Evolutionary conservation across 37 sponge, comb jelly and placozoan species (phyloP).

Genomic region (Cladorhizidae sp.): DNA sequence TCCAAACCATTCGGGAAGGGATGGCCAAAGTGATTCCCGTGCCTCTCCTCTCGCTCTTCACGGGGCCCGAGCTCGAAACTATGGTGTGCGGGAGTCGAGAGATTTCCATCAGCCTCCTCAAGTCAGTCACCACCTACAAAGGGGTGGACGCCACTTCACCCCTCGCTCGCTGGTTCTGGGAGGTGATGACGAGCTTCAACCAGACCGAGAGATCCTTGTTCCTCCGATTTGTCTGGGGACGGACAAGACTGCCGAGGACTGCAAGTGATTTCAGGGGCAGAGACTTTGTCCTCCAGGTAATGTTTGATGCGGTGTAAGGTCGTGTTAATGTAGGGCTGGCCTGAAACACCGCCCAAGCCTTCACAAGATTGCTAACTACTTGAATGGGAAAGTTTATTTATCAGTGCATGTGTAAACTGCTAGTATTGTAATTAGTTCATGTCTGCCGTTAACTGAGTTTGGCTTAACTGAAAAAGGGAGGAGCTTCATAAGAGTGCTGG

Average conservation of each 20-base stretch:
- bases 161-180: conserved; percentile 91
- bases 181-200: conserved; percentile 84
- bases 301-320: neutral
- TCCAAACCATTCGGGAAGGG: conserved; percentile 78
- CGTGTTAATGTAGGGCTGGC: too few species aligned
- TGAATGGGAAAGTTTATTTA: too few species aligned
- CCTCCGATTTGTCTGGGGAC: conserved; percentile 96
- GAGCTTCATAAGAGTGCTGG: too few species aligned
- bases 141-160: conserved; percentile 58
- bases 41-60: conserved; percentile 90
- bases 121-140: conserved; percentile 93
- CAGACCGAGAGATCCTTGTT: conserved; percentile 87
- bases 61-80: conserved; percentile 85
- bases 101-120: conserved; percentile 83
- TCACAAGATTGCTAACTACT: too few species aligned
- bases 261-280: conserved; percentile 92
- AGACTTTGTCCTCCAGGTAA: conserved; percentile 96
- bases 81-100: conserved; percentile 94
- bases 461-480: too few species aligned
- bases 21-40: conserved; percentile 87
- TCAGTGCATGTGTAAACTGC: too few species aligned
- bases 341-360: too few species aligned
- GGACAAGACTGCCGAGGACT: conserved; percentile 89
- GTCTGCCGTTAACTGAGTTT: too few species aligned
- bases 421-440: too few species aligned